Evolutionary conservation across 2,797 vertebrate species (phyloP).

Genomic region (Potorous gilbertii): DNA sequence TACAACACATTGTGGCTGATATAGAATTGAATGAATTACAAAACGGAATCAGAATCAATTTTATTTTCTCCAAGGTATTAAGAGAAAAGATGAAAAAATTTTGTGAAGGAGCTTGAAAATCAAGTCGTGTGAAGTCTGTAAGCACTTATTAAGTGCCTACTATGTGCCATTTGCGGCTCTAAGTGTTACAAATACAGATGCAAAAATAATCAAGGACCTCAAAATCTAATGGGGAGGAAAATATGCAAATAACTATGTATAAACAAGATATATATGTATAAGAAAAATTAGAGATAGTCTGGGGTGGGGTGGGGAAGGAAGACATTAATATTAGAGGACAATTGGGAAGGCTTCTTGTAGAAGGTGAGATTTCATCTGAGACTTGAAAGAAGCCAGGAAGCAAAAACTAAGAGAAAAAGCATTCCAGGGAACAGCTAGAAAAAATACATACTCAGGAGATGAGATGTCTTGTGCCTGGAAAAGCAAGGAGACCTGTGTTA

Average conservation of each 20-base stretch:
- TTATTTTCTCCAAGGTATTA: neutral
- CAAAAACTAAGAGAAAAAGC: neutral
- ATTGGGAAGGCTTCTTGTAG: neutral
- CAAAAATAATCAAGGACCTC: neutral
- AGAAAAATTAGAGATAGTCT: neutral
- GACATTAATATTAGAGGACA: neutral
- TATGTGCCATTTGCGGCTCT: neutral
- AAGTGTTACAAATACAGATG: neutral
- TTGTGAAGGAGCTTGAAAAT: neutral
- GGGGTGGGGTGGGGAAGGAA: neutral
- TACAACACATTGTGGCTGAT: neutral
- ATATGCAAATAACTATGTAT: neutral
- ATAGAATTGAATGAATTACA: neutral
- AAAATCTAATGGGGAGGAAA: too few species aligned
- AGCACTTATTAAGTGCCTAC: neutral
- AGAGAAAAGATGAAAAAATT: neutral
- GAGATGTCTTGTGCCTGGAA: neutral
- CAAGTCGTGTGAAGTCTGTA: neutral
- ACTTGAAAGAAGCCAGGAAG: neutral
- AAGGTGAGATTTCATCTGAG: neutral
- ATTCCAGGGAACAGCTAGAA: neutral
- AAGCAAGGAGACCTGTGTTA: neutral
- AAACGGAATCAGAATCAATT: neutral
- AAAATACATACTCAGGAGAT: neutral
- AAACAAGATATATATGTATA: neutral